Conservation (phyloP, 2,113 vertebrate genomes). For the Scolopax mira region DNA sequence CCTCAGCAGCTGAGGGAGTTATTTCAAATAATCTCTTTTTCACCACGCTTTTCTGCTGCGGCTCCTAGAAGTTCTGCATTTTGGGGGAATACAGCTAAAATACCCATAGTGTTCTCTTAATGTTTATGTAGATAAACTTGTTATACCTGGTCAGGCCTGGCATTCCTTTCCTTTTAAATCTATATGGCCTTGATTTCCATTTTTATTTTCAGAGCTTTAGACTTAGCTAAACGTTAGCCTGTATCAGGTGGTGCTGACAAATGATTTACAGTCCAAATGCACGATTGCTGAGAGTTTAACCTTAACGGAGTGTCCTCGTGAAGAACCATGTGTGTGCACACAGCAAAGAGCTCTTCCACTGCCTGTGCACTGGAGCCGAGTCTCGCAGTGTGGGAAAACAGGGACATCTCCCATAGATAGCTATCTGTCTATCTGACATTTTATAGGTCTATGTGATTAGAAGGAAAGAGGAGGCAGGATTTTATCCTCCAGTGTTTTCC, state of each 20-base stretch:
- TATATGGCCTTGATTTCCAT: background rate
- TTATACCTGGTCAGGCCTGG: rapidly evolving
- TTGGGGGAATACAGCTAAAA: background rate
- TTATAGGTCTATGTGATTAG: background rate
- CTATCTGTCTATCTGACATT: background rate
- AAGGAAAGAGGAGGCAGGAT: background rate
- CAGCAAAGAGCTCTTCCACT: background rate
- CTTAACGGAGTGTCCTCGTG: background rate
- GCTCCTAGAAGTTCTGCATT: background rate
- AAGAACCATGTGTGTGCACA: background rate
- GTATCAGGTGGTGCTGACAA: background rate
- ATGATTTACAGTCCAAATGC: background rate
- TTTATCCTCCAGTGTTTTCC: background rate
- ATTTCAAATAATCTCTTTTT: background rate
- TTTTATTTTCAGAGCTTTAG: background rate
- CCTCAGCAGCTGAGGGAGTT: background rate
- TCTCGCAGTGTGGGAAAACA: background rate
- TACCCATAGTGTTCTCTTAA: no score
- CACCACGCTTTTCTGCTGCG: background rate
- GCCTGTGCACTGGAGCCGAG: rapidly evolving
- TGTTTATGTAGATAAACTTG: background rate
- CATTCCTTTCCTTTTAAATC: background rate
- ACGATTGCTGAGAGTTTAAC: background rate
- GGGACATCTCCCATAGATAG: background rate
- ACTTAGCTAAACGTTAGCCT: background rate